Base-by-base conservation (phyloP, 2,888 invertebrate species). In the Biston betularia region DNA sequence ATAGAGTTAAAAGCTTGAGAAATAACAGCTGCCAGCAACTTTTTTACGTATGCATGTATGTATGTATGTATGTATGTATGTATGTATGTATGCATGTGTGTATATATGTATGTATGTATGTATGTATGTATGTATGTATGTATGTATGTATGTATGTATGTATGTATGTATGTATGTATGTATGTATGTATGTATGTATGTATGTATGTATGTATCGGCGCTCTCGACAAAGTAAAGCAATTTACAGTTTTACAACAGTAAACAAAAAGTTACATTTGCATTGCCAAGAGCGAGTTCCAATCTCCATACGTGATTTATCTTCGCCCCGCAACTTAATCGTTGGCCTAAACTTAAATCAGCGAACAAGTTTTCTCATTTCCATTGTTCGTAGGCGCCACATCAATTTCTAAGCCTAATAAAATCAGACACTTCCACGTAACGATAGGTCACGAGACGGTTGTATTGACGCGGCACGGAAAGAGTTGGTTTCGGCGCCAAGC, bases 301-400 rank as follows among this genome's bases (percentile, higher is more conserved):
- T 44, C 45, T 58, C 54, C 55, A 48, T 59, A 63, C 61, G 55
- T 57, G 57, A 62, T 66, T 62, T 58, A 66, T 54, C 14, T 57
- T 15, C 48, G 57, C 57, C 57, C 38, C 49, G 57, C 38, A 42
- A 58, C 44, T 58, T 66, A 52, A 62, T 58, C 44, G 58, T 48
- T 35, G 48, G 44, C 55, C 49, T 45, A 66, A 61, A 52, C 38
- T 55, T 38, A 49, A 15, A 57, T 34, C 58, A n/a, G 57, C 44
- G 62, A 66, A 66, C 66, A 57, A 24, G 66, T 66, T 66, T 66
- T 33, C 58, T 53, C 58, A 49, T 58, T 58, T 54, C 58, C 14
- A 66, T 66, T 66, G 66, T 66, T 62, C 44, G 15, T 46, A 59
- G 73, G 73, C 73, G 73, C 73, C 73, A 70, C 68, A 67, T 64